A percentile compares a stretch with the other conserved stretches of the same genome.
These are phyloP conservation scores for Dryobota labecula DNA, from an alignment of 2,888 invertebrate genomes.

Conservation along the genomic window DNA sequence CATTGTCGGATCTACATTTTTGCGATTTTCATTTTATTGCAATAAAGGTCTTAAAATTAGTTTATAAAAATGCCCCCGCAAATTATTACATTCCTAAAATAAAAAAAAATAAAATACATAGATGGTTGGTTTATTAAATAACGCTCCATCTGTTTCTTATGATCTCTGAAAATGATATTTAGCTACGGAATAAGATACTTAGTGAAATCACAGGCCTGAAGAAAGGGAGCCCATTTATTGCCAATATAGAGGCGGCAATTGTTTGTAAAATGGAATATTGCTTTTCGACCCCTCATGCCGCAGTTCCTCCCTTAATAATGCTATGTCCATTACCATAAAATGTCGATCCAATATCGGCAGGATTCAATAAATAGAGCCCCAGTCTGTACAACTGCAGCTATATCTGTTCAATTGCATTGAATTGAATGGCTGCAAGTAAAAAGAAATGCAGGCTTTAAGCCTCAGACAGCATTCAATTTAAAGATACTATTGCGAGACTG, in stretches of 20 bases:
- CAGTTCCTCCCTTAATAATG: conserved; percentile 38
- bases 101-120: too few species aligned
- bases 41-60: too few species aligned
- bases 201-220: conserved; percentile 20
- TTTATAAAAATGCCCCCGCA: too few species aligned
- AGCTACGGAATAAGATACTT: conserved; percentile 3
- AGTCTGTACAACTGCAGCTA: conserved; percentile 23
- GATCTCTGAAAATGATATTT: conserved; percentile 20
- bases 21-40: too few species aligned
- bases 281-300: conserved; percentile 37
- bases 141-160: conserved; percentile 2
- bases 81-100: too few species aligned
- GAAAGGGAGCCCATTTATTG: conserved; percentile 16
- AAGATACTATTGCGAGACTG: not conserved
- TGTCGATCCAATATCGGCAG: conserved; percentile 49
- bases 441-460: conserved; percentile 26
- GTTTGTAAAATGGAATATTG: conserved; percentile 47
- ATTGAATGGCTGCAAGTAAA: conserved; percentile 34
- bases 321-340: conserved; percentile 57
- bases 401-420: conserved; percentile 46
- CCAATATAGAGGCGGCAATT: conserved; percentile 25
- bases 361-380: conserved; percentile 50
- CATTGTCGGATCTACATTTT: too few species aligned
- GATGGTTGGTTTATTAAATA: too few species aligned
- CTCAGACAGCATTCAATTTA: conserved; percentile 8